Evolutionary conservation across 1,140 invertebrate species (phyloP), one percentile per base, ranked within the genome.

Genomic region (Adoxophyes honmai): DNA sequence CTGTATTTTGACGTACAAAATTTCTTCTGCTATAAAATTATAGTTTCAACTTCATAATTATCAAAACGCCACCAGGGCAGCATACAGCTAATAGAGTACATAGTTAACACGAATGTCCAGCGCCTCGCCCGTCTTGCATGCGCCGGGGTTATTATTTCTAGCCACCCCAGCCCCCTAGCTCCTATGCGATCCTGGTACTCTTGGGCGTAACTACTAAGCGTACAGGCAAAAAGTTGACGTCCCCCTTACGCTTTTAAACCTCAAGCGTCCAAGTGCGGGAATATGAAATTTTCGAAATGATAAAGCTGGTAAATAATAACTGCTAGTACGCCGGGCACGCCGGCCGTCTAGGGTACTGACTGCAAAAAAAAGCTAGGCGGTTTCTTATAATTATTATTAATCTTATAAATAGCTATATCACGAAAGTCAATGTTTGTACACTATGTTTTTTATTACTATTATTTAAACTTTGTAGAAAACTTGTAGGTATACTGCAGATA

Each of bases 281-380:
- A 88, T 88, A 88, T 88, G 82, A 86, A 88, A 88, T 88, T 88
- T 88, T 88, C 82, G 85, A 88, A 88, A 88, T 88, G 85, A 88
- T 88, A 88, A 86, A 86, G 85, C 85, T 75, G 81, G 85, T 88
- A 88, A 88, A 88, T 88, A 88, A 88, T 88, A 88, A 88, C 82
- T 86, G 81, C 75, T 84, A 82, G 75, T 83, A 83, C 84, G 78
- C 76, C 72, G 77, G 80, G 81, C 80, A 78, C 76, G 74, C 69
- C 66, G 78, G 70, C 81, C 82, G 76, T 76, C 80, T 81, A 73
- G 61, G 57, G 82, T 84, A 88, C 73, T 28, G 60, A 34, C 36
- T 55, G 75, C 85, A 84, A 44, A 80, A 75, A 65, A 72, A 62
- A 14, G 7, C 15, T 14, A n/a, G n/a, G 7, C 6, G 14, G 11